These are phyloP conservation scores for Tromatobia lineatoria DNA, from an alignment of 2,888 invertebrate genomes.

Conservation along the genomic window DNA sequence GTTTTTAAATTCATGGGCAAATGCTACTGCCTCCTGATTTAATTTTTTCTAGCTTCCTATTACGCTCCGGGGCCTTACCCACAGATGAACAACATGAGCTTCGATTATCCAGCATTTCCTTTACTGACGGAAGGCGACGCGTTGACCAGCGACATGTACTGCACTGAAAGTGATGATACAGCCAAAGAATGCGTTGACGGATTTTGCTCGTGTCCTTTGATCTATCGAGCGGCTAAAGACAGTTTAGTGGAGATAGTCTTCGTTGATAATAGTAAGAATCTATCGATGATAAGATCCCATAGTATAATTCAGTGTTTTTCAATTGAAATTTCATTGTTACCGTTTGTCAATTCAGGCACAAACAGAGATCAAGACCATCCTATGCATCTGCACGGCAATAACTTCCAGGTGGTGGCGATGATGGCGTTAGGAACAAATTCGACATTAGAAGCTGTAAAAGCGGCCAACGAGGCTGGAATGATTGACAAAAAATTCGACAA, in stretches of 20 bases:
- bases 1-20: too few relatives aligned
- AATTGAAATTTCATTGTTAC: too few relatives aligned
- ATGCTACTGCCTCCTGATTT: neutral
- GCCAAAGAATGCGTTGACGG: conserved; percentile 78
- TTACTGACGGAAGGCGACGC: conserved; percentile 83
- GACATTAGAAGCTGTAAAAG: conserved; percentile 79
- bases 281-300: too few relatives aligned
- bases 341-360: conserved; percentile 68
- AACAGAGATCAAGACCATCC: conserved; percentile 80
- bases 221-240: conserved; percentile 76
- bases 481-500: conserved; percentile 80
- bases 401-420: conserved; percentile 82
- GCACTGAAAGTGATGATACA: conserved; percentile 73
- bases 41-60: conserved; percentile 66
- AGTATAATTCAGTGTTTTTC: too few relatives aligned
- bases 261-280: conserved; percentile 82
- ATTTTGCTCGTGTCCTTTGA: conserved; percentile 84
- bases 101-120: conserved; percentile 82
- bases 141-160: conserved; percentile 76
- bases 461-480: conserved; percentile 79
- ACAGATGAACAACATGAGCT: conserved; percentile 85
- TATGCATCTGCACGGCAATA: conserved; percentile 85
- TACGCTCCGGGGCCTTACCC: conserved; percentile 78
- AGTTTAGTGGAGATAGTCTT: conserved; percentile 84
- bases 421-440: conserved; percentile 78